phyloP scores from a whole-genome alignment of 1,140 invertebrate species.

The Phymastichus coffea region DNA sequence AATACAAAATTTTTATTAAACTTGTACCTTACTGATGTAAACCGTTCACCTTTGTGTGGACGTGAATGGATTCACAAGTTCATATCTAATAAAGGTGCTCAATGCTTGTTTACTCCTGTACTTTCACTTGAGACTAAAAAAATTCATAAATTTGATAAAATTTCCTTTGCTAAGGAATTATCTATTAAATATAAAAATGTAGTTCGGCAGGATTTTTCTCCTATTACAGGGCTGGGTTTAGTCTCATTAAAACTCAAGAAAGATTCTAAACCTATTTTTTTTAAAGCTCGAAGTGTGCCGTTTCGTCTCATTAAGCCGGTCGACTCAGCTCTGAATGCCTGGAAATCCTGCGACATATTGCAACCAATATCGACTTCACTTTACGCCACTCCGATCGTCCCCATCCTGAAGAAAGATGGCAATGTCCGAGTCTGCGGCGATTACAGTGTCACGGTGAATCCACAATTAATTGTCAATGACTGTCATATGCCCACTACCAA shows the following conservation, averaged over 20 bases:
- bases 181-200: neutral
- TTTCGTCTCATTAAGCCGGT: neutral
- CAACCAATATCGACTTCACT: neutral
- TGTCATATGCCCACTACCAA: neutral
- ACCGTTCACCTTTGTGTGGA: neutral
- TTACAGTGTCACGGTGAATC: constrained; percentile 43
- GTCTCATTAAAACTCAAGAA: neutral
- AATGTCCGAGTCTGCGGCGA: constrained; percentile 45
- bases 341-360: neutral
- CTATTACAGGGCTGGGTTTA: neutral
- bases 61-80: neutral
- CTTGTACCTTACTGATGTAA: neutral
- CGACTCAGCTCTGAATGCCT: neutral
- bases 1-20: neutral
- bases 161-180: neutral
- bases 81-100: neutral
- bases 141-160: neutral
- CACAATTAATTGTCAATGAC: constrained; percentile 17
- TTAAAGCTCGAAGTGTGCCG: neutral
- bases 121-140: neutral
- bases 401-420: constrained; percentile 40
- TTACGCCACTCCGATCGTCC: constrained; percentile 28
- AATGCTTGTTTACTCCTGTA: neutral
- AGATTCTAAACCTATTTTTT: neutral
- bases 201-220: neutral